Percentiles rank a stretch among this genome's conserved stretches.
phyloP scores from a whole-genome alignment of 2,797 vertebrate genomes.

The Mormyrops boulengeri region DNA sequence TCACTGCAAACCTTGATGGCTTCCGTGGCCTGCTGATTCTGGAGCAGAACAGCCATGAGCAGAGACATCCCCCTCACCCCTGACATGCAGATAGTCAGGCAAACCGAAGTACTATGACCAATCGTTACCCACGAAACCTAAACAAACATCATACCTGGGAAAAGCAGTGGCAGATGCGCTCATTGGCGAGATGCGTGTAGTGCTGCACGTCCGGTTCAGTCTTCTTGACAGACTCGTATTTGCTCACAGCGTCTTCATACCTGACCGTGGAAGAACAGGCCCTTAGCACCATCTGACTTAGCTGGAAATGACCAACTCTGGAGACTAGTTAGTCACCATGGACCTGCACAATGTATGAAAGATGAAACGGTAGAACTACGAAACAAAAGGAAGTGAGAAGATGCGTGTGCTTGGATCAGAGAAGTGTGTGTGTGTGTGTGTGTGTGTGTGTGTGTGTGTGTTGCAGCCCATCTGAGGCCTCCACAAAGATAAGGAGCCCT shows the following conservation, averaged over 20 bases:
- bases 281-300: background rate
- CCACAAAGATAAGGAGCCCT: too few species aligned
- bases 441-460: too few species aligned
- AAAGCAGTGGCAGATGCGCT: constrained; percentile 87
- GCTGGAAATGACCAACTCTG: background rate
- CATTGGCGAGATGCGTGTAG: constrained; percentile 77
- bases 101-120: background rate
- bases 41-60: background rate
- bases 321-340: too few species aligned
- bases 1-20: constrained; percentile 78
- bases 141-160: constrained; percentile 67
- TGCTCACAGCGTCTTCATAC: constrained; percentile 80
- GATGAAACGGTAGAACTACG: background rate
- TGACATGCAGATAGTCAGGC: background rate
- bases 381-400: background rate
- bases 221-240: constrained; percentile 82
- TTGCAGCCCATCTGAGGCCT: too few species aligned
- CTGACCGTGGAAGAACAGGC: constrained; percentile 45
- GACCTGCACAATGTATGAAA: too few species aligned
- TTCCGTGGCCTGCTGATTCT: constrained; percentile 74
- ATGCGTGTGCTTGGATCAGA: too few species aligned
- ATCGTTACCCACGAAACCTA: background rate
- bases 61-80: background rate
- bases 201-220: constrained; percentile 74
- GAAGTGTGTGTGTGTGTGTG: too few species aligned